Percentiles rank a stretch among this genome's conserved stretches.
Evolutionary conservation across 2,113 vertebrate genomes (phyloP).

Genomic region (Pachypanchax playfairii): DNA sequence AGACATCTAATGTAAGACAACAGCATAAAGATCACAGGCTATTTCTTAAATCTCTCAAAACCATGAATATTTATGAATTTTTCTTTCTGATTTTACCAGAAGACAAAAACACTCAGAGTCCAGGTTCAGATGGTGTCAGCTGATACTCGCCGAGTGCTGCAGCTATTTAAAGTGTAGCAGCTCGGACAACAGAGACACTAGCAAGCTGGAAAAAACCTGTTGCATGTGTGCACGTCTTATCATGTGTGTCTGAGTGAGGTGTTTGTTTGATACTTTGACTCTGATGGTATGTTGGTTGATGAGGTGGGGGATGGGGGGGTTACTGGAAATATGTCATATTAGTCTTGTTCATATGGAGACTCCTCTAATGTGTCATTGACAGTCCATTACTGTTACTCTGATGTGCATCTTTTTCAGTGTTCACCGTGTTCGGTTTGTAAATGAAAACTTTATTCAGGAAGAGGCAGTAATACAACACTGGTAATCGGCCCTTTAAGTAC

Average conservation of each 20-base stretch:
- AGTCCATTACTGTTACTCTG: too few relatives aligned
- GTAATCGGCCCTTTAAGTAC: too few relatives aligned
- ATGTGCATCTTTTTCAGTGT: too few relatives aligned
- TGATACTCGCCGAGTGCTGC: conserved; percentile 40
- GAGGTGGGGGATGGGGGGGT: too few relatives aligned
- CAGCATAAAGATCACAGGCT: background rate
- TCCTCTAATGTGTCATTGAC: too few relatives aligned
- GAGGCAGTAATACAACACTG: too few relatives aligned
- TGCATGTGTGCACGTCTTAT: conserved; percentile 12
- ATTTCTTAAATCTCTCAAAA: background rate
- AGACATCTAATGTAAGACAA: background rate
- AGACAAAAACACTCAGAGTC: conserved; percentile 5
- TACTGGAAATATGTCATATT: too few relatives aligned
- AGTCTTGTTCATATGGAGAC: too few relatives aligned
- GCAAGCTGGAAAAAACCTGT: conserved; percentile 16
- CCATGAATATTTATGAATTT: background rate
- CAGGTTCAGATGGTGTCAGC: conserved; percentile 36
- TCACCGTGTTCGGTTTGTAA: too few relatives aligned
- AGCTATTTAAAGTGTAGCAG: conserved; percentile 51
- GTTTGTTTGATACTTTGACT: conserved; percentile 50
- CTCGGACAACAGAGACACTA: conserved; percentile 5
- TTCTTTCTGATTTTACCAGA: background rate
- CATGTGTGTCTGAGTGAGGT: conserved; percentile 31
- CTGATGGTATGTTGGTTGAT: conserved; percentile 45
- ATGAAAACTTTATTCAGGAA: too few relatives aligned